Base-by-base conservation (phyloP, 2,797 vertebrate species). In the Pelochelys cantorii region DNA sequence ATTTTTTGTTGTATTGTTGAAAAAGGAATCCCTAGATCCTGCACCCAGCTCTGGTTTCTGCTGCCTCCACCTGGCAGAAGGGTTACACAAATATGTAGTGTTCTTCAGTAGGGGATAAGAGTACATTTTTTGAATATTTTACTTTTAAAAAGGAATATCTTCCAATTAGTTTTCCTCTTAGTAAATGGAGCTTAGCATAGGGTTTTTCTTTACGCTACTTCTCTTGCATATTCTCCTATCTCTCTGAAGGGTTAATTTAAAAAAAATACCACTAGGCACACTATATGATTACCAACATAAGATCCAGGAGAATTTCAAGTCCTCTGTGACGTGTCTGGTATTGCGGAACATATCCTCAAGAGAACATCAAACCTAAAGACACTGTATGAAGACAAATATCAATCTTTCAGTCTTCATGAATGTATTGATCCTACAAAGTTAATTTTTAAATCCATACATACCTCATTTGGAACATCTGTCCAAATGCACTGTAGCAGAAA, bases 271-370 rank as follows among this genome's bases (percentile, higher is more conserved):
- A 20, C 57, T 87, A 34, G 11, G 27, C 27, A 12, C 42, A 11
- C 59, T 88, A 84, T 91, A 80, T 71, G 81, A 18, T 87, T 90
- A 25, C 79, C 79, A 81, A 62, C 75, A 87, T 22, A 81, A 57
- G 17, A 92, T 37, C 55, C 18, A 77, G 55, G n/a, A 29, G 95
- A 83, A 85, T 90, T 53, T 92, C 42, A 85, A 92, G 81, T 90
- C 57, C 8, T 34, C 3, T 25, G 12, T 81, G 81, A 48, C 13
- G 68, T 83, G 3, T 48, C 59, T 91, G 11, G 6, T 93, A 84
- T 77, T 75, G 2, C 4, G 11, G 25, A 13, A 37, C 11, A 25
- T 48, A 75, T 68, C 71, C 23, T 75, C 42, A 75, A 75, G 42
- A 42, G 42, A 42, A 48, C 42, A 48, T 48, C 37, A 75, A 48